Evolutionary conservation across 2,113 vertebrate genomes (phyloP).

Genomic region (Aramus guarauna): DNA sequence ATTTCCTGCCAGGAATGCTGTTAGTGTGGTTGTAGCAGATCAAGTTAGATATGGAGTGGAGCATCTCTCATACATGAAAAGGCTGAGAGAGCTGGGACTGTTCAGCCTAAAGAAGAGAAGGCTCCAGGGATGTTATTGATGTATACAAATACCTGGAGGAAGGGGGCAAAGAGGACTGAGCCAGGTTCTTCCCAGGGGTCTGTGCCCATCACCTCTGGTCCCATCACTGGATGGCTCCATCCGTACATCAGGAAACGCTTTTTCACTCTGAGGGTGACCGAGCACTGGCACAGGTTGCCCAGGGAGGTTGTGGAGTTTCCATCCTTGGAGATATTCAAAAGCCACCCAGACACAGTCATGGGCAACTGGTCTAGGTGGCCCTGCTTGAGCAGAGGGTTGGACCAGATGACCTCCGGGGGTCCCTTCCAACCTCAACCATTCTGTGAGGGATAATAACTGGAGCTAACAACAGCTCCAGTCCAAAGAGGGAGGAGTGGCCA

Average conservation of each 20-base stretch:
- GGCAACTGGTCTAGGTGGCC: no score
- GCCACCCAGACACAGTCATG: neutral
- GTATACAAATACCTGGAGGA: rapidly evolving
- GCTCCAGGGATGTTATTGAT: neutral
- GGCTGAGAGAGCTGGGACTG: neutral
- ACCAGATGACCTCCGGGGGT: rapidly evolving
- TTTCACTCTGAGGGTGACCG: neutral
- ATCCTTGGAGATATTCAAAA: neutral
- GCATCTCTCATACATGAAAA: rapidly evolving
- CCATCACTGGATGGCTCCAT: no score
- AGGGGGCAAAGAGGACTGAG: neutral
- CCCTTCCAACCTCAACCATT: neutral
- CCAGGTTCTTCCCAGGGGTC: neutral
- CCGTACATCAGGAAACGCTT: neutral
- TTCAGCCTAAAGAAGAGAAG: neutral
- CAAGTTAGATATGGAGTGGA: neutral
- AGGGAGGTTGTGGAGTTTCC: neutral
- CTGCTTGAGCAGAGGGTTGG: neutral
- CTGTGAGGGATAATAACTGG: neutral
- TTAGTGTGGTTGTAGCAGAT: neutral
- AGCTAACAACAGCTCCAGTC: neutral
- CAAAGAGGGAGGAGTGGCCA: neutral
- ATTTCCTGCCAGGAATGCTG: neutral
- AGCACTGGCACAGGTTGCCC: neutral
- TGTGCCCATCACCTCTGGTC: no score